A percentile compares a stretch with the other conserved stretches of the same genome.
Evolutionary conservation across 2,113 vertebrate genomes (phyloP).

Genomic region (Acanthisitta chloris): DNA sequence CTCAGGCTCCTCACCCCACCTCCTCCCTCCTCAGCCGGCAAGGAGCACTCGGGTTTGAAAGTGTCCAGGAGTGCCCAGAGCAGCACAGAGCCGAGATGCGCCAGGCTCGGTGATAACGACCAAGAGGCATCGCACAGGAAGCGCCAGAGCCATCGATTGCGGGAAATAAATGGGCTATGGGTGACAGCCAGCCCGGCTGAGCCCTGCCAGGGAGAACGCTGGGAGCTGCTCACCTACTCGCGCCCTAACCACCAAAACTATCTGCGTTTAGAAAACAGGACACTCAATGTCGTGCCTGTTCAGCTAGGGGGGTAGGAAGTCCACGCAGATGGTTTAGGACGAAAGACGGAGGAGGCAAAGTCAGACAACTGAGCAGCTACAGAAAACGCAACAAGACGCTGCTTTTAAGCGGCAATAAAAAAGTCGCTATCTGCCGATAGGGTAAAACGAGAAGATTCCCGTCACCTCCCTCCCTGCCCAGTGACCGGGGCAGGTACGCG

Average conservation of each 20-base stretch:
- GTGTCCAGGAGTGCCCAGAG: neutral
- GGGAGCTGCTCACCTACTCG: neutral
- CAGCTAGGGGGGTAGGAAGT: neutral
- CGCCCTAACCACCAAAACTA: neutral
- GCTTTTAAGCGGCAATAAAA: neutral
- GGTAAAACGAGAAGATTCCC: neutral
- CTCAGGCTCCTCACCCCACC: neutral
- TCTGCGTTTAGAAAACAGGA: neutral
- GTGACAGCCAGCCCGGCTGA: neutral
- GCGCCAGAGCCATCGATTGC: neutral
- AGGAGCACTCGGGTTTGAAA: neutral
- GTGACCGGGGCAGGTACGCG: neutral
- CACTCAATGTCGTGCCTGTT: neutral
- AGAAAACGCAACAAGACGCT: neutral
- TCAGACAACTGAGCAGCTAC: neutral
- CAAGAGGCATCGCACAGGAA: neutral
- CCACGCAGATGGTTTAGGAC: rapidly evolving
- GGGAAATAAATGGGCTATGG: neutral
- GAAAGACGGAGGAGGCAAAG: neutral
- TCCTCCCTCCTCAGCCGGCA: neutral
- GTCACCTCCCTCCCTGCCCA: neutral
- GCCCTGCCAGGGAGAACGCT: neutral
- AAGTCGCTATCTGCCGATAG: neutral
- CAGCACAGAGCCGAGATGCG: neutral
- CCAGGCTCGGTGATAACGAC: rapidly evolving